These are phyloP conservation scores for Leptestheria dahalacensis DNA, from an alignment of 1,140 invertebrate species.

Conservation along the genomic window DNA sequence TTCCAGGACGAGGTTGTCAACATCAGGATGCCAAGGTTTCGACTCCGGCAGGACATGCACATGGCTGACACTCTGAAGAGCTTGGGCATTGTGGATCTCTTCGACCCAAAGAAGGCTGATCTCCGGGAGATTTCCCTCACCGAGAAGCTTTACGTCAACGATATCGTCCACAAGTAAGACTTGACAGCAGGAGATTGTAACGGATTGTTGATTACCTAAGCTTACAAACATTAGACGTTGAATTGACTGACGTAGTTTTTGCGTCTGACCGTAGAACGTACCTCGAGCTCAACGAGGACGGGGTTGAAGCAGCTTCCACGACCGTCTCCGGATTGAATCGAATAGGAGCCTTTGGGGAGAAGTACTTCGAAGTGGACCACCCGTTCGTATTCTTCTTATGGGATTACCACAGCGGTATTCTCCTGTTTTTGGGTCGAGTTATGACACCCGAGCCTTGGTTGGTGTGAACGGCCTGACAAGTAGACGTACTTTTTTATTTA, in stretches of 20 bases:
- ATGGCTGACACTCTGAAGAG: slow-evolving; percentile 21
- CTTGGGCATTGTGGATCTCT: slow-evolving; percentile 24
- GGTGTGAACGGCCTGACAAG: too few relatives aligned
- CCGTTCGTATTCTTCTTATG: slow-evolving; percentile 32
- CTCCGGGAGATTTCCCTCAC: slow-evolving; percentile 21
- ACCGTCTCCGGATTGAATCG: slow-evolving; percentile 22
- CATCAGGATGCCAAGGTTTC: slow-evolving; percentile 25
- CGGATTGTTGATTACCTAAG: slow-evolving; percentile 11
- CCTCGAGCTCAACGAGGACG: slow-evolving; percentile 24
- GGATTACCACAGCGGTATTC: slow-evolving; percentile 28
- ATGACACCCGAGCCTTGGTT: slow-evolving; percentile 22
- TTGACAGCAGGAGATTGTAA: neutral
- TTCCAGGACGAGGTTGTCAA: slow-evolving; percentile 27
- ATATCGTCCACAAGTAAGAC: slow-evolving; percentile 24
- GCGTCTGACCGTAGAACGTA: slow-evolving; percentile 24
- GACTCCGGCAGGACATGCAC: slow-evolving; percentile 18
- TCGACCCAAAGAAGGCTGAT: slow-evolving; percentile 20
- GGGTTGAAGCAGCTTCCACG: slow-evolving; percentile 21
- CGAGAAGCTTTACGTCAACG: slow-evolving; percentile 20
- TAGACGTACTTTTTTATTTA: too few relatives aligned
- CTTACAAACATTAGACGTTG: too few relatives aligned
- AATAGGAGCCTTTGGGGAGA: slow-evolving; percentile 24
- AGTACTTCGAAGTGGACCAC: slow-evolving; percentile 30
- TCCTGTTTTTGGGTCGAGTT: slow-evolving; percentile 29
- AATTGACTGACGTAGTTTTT: too few relatives aligned